These are phyloP conservation scores for Dendrolimus houi DNA, from an alignment of 2,888 invertebrate genomes.

Conservation along the genomic window DNA sequence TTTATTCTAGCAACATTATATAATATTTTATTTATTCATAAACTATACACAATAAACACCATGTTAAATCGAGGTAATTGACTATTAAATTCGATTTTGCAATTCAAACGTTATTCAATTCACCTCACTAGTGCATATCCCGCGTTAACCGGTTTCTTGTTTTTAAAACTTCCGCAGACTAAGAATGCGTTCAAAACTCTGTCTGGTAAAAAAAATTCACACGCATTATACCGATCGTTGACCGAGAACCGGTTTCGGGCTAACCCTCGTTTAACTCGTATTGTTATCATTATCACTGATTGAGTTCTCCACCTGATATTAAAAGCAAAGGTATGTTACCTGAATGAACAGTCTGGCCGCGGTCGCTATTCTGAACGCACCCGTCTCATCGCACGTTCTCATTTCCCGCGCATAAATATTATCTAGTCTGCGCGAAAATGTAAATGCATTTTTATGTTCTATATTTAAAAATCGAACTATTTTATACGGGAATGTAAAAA, in stretches of 20 bases:
- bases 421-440: constrained; percentile 26
- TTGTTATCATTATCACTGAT: constrained; percentile 52
- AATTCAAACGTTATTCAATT: no score
- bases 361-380: constrained; percentile 34
- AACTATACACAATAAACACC: no score
- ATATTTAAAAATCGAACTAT: constrained; percentile 22
- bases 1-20: no score
- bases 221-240: constrained; percentile 27
- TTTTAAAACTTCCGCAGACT: background rate
- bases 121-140: no score
- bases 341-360: constrained; percentile 37
- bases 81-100: no score
- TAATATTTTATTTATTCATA: no score
- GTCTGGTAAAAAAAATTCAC: constrained; percentile 17
- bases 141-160: no score
- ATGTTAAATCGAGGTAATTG: no score
- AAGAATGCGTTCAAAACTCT: constrained; percentile 1
- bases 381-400: constrained; percentile 17
- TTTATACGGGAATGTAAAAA: constrained; percentile 19
- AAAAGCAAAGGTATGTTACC: constrained; percentile 35
- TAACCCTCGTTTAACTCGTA: constrained; percentile 18
- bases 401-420: background rate
- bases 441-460: constrained; percentile 19
- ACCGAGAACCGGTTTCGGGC: constrained; percentile 39
- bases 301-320: constrained; percentile 60